phyloP scores from a whole-genome alignment of 35 echinoderm and acorn worm genomes.

The Anneissia japonica region DNA sequence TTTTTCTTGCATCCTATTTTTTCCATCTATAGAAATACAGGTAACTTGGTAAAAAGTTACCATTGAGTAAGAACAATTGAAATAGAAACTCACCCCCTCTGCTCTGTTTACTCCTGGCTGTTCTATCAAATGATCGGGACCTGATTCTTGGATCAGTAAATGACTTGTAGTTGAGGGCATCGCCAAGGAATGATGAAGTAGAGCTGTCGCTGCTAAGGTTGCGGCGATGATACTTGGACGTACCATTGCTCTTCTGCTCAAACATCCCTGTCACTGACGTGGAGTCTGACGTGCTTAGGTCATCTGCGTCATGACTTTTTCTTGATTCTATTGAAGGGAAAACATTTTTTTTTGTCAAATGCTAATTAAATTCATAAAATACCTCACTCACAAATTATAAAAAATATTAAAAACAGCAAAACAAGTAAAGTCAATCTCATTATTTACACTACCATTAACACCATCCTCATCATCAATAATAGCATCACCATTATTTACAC shows the following conservation, averaged over 20 bases:
- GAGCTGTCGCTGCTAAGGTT: background rate
- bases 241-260: background rate
- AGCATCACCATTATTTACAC: too few species aligned
- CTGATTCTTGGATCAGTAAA: background rate
- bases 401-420: too few species aligned
- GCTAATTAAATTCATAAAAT: too few species aligned
- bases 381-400: too few species aligned
- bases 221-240: background rate
- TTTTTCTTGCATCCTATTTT: too few species aligned
- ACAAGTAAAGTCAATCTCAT: too few species aligned
- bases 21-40: too few species aligned
- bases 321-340: background rate
- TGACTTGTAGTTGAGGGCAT: background rate
- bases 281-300: background rate
- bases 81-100: background rate
- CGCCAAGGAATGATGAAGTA: background rate
- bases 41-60: too few species aligned
- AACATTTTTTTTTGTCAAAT: too few species aligned
- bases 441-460: too few species aligned
- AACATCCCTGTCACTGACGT: background rate
- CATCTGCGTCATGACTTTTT: background rate
- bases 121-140: background rate
- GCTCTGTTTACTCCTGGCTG: background rate
- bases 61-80: too few species aligned
- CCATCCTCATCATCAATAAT: too few species aligned